Conservation (phyloP, 2,888 invertebrate genomes). For the Frankliniella intonsa region DNA sequence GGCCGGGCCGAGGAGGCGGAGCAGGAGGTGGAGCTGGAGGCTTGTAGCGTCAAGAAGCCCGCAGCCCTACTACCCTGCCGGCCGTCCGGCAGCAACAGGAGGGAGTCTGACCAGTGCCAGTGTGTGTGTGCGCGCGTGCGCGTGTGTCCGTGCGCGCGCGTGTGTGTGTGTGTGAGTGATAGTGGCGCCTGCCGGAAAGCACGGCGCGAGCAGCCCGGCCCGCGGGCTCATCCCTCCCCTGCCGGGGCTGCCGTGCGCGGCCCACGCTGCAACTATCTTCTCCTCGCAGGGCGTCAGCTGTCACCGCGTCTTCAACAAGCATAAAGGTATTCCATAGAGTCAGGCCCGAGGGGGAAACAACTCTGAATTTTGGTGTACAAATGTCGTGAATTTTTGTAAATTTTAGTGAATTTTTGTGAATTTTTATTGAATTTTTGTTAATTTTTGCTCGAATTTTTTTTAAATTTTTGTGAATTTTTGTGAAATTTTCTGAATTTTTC, state of each 20-base stretch:
- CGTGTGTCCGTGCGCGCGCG: background rate
- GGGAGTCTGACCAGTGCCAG: no score
- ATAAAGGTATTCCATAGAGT: background rate
- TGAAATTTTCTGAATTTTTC: no score
- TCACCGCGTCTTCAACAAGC: background rate
- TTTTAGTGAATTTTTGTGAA: no score
- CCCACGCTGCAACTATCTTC: background rate
- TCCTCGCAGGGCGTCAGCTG: conserved; percentile 4
- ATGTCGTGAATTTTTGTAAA: no score
- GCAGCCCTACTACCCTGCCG: no score
- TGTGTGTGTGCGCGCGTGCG: background rate
- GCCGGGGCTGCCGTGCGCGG: conserved; percentile 5
- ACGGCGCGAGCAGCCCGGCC: background rate
- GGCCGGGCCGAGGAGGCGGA: background rate
- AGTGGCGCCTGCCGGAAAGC: background rate
- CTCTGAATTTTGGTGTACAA: no score
- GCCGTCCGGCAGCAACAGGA: no score
- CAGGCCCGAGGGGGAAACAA: background rate
- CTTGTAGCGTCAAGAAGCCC: background rate
- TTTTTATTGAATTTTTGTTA: no score
- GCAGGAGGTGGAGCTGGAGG: background rate
- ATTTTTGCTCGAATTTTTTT: no score
- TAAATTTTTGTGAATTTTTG: no score
- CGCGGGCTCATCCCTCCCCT: background rate
- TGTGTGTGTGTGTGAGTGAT: background rate